Percentiles rank a stretch among this genome's conserved stretches.
phyloP scores from a whole-genome alignment of 2,888 invertebrate species.

The Callosobruchus maculatus region DNA sequence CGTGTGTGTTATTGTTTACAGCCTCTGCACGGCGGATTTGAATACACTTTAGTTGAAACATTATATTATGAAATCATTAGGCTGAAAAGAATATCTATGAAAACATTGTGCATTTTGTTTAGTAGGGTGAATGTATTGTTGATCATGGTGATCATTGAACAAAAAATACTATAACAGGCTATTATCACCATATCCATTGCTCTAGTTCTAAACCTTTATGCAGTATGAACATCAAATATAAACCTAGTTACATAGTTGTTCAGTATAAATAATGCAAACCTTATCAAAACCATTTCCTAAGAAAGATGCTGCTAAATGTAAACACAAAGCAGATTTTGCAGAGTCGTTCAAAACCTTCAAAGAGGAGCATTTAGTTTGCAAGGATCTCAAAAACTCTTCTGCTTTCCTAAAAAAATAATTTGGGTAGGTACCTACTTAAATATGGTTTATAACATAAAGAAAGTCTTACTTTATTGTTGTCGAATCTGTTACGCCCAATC shows the following conservation, averaged over 20 bases:
- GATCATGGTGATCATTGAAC: too few species aligned
- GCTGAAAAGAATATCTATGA: too few species aligned
- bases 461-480: constrained; percentile 21
- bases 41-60: not conserved
- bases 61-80: not conserved
- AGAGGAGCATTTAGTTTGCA: constrained; percentile 49
- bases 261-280: too few species aligned
- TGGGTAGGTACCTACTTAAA: constrained; percentile 7
- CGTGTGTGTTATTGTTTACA: too few species aligned
- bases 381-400: constrained; percentile 52
- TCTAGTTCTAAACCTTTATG: too few species aligned
- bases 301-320: constrained; percentile 58
- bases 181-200: too few species aligned
- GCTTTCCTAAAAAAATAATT: constrained; percentile 49
- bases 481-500: constrained; percentile 24
- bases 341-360: constrained; percentile 54
- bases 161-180: too few species aligned
- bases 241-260: too few species aligned
- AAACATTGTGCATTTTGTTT: too few species aligned
- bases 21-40: too few species aligned
- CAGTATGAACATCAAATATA: too few species aligned
- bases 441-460: not conserved
- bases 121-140: too few species aligned
- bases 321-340: constrained; percentile 58
- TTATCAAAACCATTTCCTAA: constrained; percentile 54